phyloP scores from a whole-genome alignment of 2,797 vertebrate genomes.

The Fistularia commersonii region DNA sequence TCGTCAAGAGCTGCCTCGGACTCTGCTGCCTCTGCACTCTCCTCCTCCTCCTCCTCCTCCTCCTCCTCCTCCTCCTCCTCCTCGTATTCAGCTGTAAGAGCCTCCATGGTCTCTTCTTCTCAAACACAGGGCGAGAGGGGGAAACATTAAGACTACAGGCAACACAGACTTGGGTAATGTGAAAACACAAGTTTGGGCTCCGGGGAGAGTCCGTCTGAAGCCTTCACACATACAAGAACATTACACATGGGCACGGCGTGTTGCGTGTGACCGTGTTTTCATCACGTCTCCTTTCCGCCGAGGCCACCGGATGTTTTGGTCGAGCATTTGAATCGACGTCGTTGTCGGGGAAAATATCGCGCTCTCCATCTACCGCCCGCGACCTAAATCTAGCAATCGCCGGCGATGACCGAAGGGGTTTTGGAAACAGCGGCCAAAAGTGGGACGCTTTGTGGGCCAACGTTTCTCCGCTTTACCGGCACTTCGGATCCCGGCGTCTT shows the following conservation, averaged over 20 bases:
- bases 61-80: slow-evolving; percentile 73
- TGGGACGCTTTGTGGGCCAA: too few relatives aligned
- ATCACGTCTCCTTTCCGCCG: background rate
- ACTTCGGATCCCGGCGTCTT: too few relatives aligned
- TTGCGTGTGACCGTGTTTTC: slow-evolving; percentile 8
- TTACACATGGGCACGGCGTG: slow-evolving; percentile 35
- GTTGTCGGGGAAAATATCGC: background rate
- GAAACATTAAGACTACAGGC: slow-evolving; percentile 85
- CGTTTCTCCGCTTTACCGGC: too few relatives aligned
- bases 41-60: slow-evolving; percentile 75
- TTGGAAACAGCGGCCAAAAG: too few relatives aligned
- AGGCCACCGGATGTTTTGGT: background rate
- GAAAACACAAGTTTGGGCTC: slow-evolving; percentile 68
- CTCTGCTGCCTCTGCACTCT: slow-evolving; percentile 79
- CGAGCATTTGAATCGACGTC: too few relatives aligned
- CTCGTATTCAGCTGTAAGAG: slow-evolving; percentile 81
- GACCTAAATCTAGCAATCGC: too few relatives aligned
- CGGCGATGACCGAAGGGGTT: too few relatives aligned
- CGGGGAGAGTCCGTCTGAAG: slow-evolving; percentile 38
- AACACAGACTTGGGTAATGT: slow-evolving; percentile 84
- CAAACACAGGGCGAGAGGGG: slow-evolving; percentile 86
- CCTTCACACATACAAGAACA: slow-evolving; percentile 47
- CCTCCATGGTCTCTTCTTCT: slow-evolving; percentile 90
- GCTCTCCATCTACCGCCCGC: background rate
- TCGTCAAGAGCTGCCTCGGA: slow-evolving; percentile 84